A percentile compares a stretch with the other conserved stretches of the same genome.
Evolutionary conservation across 1,140 invertebrate species (phyloP).

Genomic region (Parasteatoda tepidariorum): DNA sequence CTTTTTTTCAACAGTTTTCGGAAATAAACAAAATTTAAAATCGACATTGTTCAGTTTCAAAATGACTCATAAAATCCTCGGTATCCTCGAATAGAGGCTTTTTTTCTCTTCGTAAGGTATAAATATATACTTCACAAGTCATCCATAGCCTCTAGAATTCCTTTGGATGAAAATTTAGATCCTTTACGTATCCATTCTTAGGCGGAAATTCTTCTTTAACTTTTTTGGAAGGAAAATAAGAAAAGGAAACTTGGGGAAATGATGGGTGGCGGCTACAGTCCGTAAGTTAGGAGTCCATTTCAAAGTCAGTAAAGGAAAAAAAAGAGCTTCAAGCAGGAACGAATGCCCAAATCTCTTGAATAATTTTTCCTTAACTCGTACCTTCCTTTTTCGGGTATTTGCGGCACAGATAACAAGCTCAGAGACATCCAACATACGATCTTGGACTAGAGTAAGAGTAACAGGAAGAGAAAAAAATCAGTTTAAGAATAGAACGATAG

Average conservation of each 20-base stretch:
- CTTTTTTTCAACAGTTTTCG: no score
- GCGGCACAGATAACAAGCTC: slow-evolving; percentile 47
- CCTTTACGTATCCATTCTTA: neutral
- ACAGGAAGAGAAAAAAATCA: neutral
- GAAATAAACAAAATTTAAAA: no score
- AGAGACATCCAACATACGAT: slow-evolving; percentile 23
- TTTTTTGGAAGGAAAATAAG: neutral
- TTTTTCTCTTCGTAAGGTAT: no score
- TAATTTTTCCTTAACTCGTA: slow-evolving; percentile 49
- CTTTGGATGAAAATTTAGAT: neutral
- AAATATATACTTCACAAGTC: no score
- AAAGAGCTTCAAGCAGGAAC: slow-evolving; percentile 6
- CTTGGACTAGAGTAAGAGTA: neutral
- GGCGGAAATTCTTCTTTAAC: neutral
- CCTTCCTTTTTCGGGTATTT: slow-evolving; percentile 52
- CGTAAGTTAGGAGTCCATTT: slow-evolving; percentile 14
- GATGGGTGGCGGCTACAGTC: neutral
- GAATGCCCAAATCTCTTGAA: slow-evolving; percentile 50
- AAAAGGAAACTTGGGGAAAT: neutral
- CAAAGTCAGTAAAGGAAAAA: neutral
- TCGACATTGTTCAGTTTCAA: no score
- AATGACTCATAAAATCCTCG: no score
- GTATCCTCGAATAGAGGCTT: no score
- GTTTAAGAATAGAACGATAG: neutral
- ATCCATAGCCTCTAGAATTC: neutral